Evolutionary conservation across 1,140 invertebrate species (phyloP).

Genomic region (Teleopsis dalmanni): DNA sequence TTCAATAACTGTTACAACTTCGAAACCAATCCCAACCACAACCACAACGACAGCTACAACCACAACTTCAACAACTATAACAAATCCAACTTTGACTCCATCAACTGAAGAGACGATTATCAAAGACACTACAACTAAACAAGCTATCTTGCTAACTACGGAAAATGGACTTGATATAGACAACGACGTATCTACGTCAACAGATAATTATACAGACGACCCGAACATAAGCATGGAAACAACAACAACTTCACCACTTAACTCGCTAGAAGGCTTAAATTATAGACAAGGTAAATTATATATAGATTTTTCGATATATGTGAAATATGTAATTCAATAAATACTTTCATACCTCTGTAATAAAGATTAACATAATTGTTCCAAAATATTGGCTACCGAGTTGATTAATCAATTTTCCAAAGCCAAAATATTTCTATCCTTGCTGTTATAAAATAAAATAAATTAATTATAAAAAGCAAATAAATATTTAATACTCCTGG

Average conservation of each 20-base stretch:
- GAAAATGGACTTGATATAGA: too few relatives aligned
- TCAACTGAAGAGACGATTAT: slow-evolving; percentile 32
- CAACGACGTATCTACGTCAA: slow-evolving; percentile 16
- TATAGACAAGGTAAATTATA: slow-evolving; percentile 37
- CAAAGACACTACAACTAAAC: too few relatives aligned
- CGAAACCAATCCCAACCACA: slow-evolving; percentile 24
- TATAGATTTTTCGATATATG: too few relatives aligned
- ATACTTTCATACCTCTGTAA: not conserved
- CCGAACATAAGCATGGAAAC: slow-evolving; percentile 16
- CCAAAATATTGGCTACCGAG: not conserved
- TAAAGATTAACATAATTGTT: not conserved
- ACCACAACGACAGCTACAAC: slow-evolving; percentile 14
- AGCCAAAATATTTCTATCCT: too few relatives aligned
- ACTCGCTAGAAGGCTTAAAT: slow-evolving; percentile 37
- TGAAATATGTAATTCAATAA: not conserved
- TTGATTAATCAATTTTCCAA: not conserved
- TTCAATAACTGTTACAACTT: slow-evolving; percentile 28
- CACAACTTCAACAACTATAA: slow-evolving; percentile 22
- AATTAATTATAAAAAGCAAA: too few relatives aligned
- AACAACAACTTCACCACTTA: slow-evolving; percentile 28
- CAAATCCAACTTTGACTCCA: slow-evolving; percentile 26
- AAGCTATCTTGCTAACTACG: too few relatives aligned
- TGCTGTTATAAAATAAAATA: too few relatives aligned
- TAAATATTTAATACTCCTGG: too few relatives aligned
- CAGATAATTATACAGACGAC: slow-evolving; percentile 27